A percentile compares a stretch with the other conserved stretches of the same genome.
These are phyloP conservation scores for Prietella phreatophila DNA, from an alignment of 2,113 vertebrate genomes.

Conservation along the genomic window DNA sequence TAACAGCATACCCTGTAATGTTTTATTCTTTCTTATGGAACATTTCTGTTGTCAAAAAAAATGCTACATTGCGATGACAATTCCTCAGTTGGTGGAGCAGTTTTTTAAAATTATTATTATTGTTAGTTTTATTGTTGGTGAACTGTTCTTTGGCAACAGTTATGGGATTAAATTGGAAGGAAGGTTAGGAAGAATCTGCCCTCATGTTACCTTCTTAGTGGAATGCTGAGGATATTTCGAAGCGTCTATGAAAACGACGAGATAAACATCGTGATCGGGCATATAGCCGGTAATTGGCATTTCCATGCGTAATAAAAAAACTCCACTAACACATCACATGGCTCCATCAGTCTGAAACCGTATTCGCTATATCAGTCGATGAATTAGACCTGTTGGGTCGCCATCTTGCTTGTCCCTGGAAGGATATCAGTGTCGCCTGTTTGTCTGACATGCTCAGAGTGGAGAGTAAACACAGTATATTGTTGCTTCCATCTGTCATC, in stretches of 20 bases:
- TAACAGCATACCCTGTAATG: background rate
- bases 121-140: background rate
- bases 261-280: background rate
- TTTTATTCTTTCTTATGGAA: background rate
- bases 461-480: slow-evolving; percentile 49
- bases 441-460: slow-evolving; percentile 45
- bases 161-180: background rate
- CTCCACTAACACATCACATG: background rate
- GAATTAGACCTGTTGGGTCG: background rate
- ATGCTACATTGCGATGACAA: background rate
- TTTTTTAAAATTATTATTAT: too few relatives aligned
- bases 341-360: background rate
- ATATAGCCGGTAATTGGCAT: background rate
- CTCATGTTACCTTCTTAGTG: background rate
- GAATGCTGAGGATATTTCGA: background rate
- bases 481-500: slow-evolving; percentile 52
- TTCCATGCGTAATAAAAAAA: background rate
- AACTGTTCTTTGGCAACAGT: background rate
- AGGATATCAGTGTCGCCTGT: slow-evolving; percentile 32
- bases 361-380: background rate
- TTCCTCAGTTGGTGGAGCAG: background rate
- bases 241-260: background rate
- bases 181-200: background rate
- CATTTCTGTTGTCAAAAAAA: background rate
- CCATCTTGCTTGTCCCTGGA: slow-evolving; percentile 24